Base-by-base conservation (phyloP, 2,113 vertebrate genomes). In the Nannospalax galili region DNA sequence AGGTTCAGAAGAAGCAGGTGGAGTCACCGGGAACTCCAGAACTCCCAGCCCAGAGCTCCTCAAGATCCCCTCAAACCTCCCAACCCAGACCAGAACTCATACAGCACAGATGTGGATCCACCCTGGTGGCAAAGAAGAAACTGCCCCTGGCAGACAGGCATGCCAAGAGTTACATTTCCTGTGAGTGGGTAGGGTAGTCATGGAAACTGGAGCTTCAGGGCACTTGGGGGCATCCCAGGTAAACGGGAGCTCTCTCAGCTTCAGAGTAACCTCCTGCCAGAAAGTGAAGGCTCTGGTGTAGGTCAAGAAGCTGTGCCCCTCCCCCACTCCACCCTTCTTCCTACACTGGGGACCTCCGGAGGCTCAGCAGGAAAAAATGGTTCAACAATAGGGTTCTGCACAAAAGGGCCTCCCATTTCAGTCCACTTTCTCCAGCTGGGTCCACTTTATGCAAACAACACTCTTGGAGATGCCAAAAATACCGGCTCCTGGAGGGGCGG, bases 351-450 rank as follows among this genome's bases (percentile, higher is more conserved):
- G 96, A 28, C 56, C 69, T 58, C 78, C n/a, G 20, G 26, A 48
- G 65, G 26, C 90, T n/a, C 30, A 12, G 95, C 95, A 52, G 80
- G 87, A 81, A 92, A 92, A 89, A 79, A 85, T 4, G 64, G 95
- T 96, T 10, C 58, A 94, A 98, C 98, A 98, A 98, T 97, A 97
- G 98, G 89, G 97, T 97, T 97, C 97, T 96, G 98, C 98, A 99
- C 98, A 99, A 99, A 98, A 99, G 98, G 98, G 98, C 98, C 98
- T 98, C 97, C 98, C 97, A 96, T 98, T 97, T 95, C 97, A 97
- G 97, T 98, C 98, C 92, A 82, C 98, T 98, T 98, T 97, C 96
- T 96, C 98, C 98, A 99, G 98, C 98, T 98, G 98, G 99, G 93
- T 79, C 96, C 93, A 98, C 93, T 98, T 98, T 96, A 97, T 97